Conservation (phyloP, 1,140 invertebrate genomes). For the Temnothorax nylanderi region DNA sequence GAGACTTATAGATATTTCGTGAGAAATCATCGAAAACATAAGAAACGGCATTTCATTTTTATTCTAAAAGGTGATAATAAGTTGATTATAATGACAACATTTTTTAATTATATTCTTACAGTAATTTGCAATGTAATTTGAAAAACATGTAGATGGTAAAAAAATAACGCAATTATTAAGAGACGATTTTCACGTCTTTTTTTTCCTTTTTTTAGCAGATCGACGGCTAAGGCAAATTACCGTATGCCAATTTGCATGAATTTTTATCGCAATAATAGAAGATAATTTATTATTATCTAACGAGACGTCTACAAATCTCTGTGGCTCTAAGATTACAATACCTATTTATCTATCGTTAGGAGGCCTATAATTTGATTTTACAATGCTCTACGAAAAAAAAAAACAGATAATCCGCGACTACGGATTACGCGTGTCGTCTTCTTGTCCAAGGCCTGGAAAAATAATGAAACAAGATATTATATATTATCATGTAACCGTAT, state of each 20-base stretch:
- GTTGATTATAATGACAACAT: not conserved
- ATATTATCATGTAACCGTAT: constrained; percentile 64
- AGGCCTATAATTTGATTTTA: constrained; percentile 75
- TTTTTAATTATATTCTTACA: not conserved
- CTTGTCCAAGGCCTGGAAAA: constrained; percentile 58
- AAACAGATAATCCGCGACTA: constrained; percentile 22
- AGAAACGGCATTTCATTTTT: not conserved
- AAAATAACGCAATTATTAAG: not conserved
- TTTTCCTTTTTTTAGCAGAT: not conserved
- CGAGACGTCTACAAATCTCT: constrained; percentile 62
- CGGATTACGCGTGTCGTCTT: constrained; percentile 52
- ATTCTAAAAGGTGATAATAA: not conserved
- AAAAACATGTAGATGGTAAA: not conserved
- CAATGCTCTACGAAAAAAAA: constrained; percentile 62
- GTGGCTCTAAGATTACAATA: constrained; percentile 66
- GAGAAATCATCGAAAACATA: not conserved
- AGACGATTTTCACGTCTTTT: not conserved
- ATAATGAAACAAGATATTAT: constrained; percentile 60
- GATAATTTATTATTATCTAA: constrained; percentile 14
- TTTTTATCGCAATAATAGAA: not conserved
- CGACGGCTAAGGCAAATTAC: not conserved
- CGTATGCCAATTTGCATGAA: not conserved
- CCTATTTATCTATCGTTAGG: constrained; percentile 73
- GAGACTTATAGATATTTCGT: constrained; percentile 65
- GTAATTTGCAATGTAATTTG: constrained; percentile 8